Percentiles rank a stretch among this genome's conserved stretches.
Evolutionary conservation across 2,113 vertebrate species (phyloP).

Genomic region (Tachysurus fulvidraco): DNA sequence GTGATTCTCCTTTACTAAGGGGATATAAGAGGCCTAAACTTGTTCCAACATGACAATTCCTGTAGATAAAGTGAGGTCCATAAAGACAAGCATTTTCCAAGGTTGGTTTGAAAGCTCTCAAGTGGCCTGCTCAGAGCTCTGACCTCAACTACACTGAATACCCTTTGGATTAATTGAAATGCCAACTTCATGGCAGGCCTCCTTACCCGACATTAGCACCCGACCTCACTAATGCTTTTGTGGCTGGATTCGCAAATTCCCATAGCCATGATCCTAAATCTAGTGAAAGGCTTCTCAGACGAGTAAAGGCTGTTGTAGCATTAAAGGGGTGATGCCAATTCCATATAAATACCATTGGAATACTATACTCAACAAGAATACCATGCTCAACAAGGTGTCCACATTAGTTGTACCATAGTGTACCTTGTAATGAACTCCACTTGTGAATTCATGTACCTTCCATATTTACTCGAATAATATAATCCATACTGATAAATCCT

Average conservation of each 20-base stretch:
- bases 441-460: not conserved
- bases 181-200: not conserved
- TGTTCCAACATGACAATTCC: not conserved
- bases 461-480: not conserved
- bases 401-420: not conserved
- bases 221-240: not conserved
- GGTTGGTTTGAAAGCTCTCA: not conserved
- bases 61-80: not conserved
- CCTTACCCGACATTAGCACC: not conserved
- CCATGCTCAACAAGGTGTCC: not conserved
- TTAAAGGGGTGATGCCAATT: not conserved
- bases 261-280: not conserved
- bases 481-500: not conserved
- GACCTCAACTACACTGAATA: not conserved
- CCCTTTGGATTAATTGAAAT: not conserved
- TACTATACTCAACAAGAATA: not conserved
- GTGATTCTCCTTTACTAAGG: not conserved
- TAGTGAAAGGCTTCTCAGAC: not conserved
- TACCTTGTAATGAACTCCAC: not conserved
- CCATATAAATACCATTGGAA: not conserved
- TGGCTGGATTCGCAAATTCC: not conserved
- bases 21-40: not conserved
- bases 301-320: not conserved
- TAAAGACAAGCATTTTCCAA: not conserved
- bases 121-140: not conserved